Evolutionary conservation across 2,888 invertebrate genomes (phyloP), one percentile per base, ranked within the genome.

Genomic region (Amaurobius ferox): DNA sequence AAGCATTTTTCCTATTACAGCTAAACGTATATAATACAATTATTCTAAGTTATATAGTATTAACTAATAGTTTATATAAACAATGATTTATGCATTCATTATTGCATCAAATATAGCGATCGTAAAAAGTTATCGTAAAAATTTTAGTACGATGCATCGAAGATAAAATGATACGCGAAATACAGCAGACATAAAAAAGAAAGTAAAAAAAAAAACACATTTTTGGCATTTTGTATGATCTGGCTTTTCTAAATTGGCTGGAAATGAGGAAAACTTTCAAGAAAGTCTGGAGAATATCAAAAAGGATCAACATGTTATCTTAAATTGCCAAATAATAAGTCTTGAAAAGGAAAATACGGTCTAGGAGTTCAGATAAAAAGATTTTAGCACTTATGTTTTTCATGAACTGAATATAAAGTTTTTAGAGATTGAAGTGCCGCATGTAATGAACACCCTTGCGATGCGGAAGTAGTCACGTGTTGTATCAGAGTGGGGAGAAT

Each of bases 231-330:
- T 55, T 55, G 55, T 23, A 44, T 2, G 23, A 11, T 23, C 16
- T 3, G 55, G 55, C 23, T 55, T 55, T 55, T 16, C 55, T 23
- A 55, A 55, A 55, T 55, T 55, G 55, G 55, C 23, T 23, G 3
- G 23, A 23, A 55, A n/a, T 23, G 55, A 3, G 55, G 16, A 55
- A 55, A 55, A 23, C 23, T 19, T 19, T 55, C 55, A 55, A 55
- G 23, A 55, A 55, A 23, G 55, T 23, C 23, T 55, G 2, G 55
- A 55, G 55, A 55, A 55, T 55, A 55, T 55, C 55, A 55, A 55
- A 55, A 55, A 16, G 23, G 23, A 55, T 55, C 55, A 55, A 55
- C 55, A 55, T 23, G 3, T 2, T 44, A 2, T 44, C 23, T 55
- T 55, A 55, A 5, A 2, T 16, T 44, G 16, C 13, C 19, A 55